phyloP scores from a whole-genome alignment of 2,888 invertebrate species.

The Caenorhabditis sulstoni region DNA sequence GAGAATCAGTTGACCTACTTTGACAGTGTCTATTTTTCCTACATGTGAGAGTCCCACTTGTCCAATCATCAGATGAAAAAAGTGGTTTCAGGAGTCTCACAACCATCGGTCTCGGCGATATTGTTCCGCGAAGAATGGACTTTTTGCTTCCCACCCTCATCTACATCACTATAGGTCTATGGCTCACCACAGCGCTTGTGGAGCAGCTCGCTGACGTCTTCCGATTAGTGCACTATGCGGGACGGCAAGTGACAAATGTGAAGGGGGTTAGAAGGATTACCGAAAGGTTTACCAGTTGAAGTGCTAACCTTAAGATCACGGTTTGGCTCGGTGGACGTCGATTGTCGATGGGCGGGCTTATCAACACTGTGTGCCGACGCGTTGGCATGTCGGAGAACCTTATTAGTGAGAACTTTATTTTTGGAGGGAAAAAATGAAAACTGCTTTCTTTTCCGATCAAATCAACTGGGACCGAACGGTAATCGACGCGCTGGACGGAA shows the following conservation, averaged over 20 bases:
- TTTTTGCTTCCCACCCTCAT: constrained; percentile 76
- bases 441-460: constrained; percentile 64
- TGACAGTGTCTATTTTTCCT: constrained; percentile 79
- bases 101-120: constrained; percentile 78
- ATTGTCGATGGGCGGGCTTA: constrained; percentile 75
- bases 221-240: constrained; percentile 78
- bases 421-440: too few species aligned
- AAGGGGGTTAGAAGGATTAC: constrained; percentile 69
- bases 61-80: background rate
- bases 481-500: constrained; percentile 41
- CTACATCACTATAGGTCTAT: constrained; percentile 78
- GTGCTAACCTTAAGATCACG: constrained; percentile 66
- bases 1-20: constrained; percentile 78
- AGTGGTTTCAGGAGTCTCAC: constrained; percentile 71
- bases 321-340: constrained; percentile 78
- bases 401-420: constrained; percentile 70
- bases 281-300: background rate
- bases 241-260: constrained; percentile 77
- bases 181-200: constrained; percentile 78
- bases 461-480: constrained; percentile 77
- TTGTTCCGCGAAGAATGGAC: constrained; percentile 78
- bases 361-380: constrained; percentile 77
- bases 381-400: constrained; percentile 78
- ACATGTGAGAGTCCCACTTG: constrained; percentile 69
- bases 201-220: constrained; percentile 79